These are phyloP conservation scores for Micromesistius poutassou DNA, from an alignment of 2,797 vertebrate genomes.

Conservation along the genomic window DNA sequence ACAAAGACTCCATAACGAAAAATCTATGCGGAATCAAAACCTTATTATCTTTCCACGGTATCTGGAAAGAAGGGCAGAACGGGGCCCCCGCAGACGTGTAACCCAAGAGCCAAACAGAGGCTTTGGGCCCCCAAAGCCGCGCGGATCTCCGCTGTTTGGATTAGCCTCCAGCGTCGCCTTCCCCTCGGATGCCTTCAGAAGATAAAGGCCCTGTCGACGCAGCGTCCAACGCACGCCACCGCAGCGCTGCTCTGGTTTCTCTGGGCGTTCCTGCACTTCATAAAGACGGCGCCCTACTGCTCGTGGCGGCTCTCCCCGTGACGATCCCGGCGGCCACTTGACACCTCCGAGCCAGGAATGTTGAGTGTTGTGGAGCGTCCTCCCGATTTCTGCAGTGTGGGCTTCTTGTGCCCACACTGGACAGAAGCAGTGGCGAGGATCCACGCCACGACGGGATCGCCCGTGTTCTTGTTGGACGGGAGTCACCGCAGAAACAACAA, in stretches of 20 bases:
- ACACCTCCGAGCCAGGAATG: slow-evolving; percentile 47
- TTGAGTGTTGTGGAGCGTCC: slow-evolving; percentile 32
- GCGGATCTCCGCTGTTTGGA: slow-evolving; percentile 55
- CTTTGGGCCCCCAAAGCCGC: slow-evolving; percentile 45
- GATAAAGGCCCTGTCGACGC: slow-evolving; percentile 51
- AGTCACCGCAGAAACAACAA: background rate
- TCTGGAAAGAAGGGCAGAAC: slow-evolving; percentile 41
- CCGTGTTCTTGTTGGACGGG: background rate
- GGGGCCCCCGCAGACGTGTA: slow-evolving; percentile 44
- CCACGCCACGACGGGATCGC: background rate
- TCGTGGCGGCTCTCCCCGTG: slow-evolving; percentile 54
- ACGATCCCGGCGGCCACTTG: slow-evolving; percentile 33
- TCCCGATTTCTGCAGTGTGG: background rate
- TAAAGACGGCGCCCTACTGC: slow-evolving; percentile 36
- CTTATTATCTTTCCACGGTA: background rate
- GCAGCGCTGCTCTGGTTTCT: slow-evolving; percentile 63
- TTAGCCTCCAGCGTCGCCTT: slow-evolving; percentile 41
- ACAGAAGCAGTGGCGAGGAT: background rate
- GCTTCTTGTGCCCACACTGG: no score
- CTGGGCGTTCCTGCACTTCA: slow-evolving; percentile 30
- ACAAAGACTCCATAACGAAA: background rate
- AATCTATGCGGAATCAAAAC: background rate
- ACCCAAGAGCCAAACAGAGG: slow-evolving; percentile 44
- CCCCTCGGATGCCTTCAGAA: slow-evolving; percentile 52
- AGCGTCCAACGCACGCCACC: slow-evolving; percentile 50